Conservation (phyloP, 2,888 invertebrate genomes). For the Graphium colonna region DNA sequence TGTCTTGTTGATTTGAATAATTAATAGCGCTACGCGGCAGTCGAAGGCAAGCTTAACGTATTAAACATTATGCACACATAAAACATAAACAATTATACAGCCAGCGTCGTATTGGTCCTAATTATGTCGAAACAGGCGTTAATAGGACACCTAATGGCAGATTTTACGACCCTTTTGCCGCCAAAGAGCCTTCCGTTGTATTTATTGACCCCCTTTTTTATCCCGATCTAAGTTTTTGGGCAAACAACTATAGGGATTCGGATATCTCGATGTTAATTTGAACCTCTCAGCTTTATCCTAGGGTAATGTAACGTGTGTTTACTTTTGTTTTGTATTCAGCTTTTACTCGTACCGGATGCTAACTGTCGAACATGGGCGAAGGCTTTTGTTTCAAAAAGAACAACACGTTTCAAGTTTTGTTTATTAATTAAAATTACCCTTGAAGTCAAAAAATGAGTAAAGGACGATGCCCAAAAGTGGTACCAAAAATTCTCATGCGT, state of each 20-base stretch:
- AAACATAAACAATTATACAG: slow-evolving; percentile 68
- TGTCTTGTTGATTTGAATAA: slow-evolving; percentile 18
- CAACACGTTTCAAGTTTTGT: no score
- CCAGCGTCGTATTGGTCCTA: slow-evolving; percentile 66
- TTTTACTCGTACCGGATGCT: slow-evolving; percentile 12
- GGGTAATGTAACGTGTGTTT: slow-evolving; percentile 22
- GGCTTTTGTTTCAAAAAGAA: no score
- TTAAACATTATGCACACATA: slow-evolving; percentile 44
- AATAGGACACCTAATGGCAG: slow-evolving; percentile 73
- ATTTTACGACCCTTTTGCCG: slow-evolving; percentile 65
- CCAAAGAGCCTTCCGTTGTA: slow-evolving; percentile 69
- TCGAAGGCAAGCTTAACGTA: slow-evolving; percentile 25
- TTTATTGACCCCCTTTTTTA: slow-evolving; percentile 69
- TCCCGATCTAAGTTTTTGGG: slow-evolving; percentile 63
- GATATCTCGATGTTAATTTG: slow-evolving; percentile 39
- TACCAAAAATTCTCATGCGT: no score
- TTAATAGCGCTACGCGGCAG: slow-evolving; percentile 15
- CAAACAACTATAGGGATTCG: slow-evolving; percentile 50
- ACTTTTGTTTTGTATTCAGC: slow-evolving; percentile 12
- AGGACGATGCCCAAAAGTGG: no score
- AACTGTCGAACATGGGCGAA: background rate
- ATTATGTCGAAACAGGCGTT: slow-evolving; percentile 79
- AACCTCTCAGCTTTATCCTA: slow-evolving; percentile 34
- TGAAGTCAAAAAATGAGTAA: no score
- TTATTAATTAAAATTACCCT: no score